Percentiles rank a stretch among this genome's conserved stretches.
Evolutionary conservation across 2,797 vertebrate genomes (phyloP).

Genomic region (Paguma larvata): DNA sequence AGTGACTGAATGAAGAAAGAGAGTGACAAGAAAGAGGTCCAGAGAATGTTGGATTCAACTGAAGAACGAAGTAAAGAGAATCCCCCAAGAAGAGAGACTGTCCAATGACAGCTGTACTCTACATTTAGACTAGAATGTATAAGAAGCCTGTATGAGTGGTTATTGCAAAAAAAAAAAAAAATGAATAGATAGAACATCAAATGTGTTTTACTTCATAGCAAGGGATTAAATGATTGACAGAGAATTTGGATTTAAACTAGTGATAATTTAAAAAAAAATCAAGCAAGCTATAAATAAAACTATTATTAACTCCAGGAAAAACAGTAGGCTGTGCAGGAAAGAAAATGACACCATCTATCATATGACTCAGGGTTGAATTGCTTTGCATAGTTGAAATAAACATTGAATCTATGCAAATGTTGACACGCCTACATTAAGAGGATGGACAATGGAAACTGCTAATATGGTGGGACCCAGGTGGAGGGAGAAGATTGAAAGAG

Average conservation of each 20-base stretch:
- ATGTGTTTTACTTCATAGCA: neutral
- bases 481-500: neutral
- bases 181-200: neutral
- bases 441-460: neutral
- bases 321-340: neutral
- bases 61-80: neutral
- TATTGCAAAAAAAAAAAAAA: neutral
- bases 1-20: neutral
- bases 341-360: neutral
- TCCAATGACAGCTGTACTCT: neutral
- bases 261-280: neutral
- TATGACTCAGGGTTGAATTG: neutral
- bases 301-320: slow-evolving; percentile 18
- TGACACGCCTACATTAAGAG: neutral
- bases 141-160: neutral
- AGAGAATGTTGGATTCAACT: neutral
- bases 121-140: neutral
- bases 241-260: neutral
- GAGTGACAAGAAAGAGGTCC: neutral
- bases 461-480: neutral
- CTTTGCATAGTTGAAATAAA: neutral
- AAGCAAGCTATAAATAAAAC: neutral
- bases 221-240: neutral
- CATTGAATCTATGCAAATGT: neutral
- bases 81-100: neutral